A percentile compares a stretch with the other conserved stretches of the same genome.
These are phyloP conservation scores for Enteromius anoplus DNA, from an alignment of 2,797 vertebrate genomes.

Conservation along the genomic window DNA sequence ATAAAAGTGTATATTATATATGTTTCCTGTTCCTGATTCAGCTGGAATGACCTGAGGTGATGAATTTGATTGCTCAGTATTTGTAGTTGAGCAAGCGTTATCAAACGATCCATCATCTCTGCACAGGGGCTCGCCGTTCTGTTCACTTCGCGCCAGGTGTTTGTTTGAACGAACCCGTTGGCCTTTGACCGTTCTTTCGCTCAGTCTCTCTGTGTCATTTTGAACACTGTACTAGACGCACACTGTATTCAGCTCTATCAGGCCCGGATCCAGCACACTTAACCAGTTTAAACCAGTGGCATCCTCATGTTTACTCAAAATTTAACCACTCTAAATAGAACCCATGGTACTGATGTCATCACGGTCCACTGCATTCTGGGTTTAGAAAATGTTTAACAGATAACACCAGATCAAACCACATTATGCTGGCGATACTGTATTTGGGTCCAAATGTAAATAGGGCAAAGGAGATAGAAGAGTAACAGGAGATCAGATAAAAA, in stretches of 20 bases:
- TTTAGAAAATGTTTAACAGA: slow-evolving; percentile 55
- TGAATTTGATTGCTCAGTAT: slow-evolving; percentile 19
- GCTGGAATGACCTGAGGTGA: background rate
- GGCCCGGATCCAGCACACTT: background rate
- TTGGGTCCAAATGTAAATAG: slow-evolving; percentile 24
- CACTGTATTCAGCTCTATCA: slow-evolving; percentile 17
- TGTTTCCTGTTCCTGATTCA: background rate
- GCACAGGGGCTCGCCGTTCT: background rate
- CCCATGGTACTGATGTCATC: slow-evolving; percentile 35
- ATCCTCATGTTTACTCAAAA: slow-evolving; percentile 6
- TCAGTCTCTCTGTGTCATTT: slow-evolving; percentile 8
- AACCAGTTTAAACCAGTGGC: slow-evolving; percentile 11
- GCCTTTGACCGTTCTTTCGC: slow-evolving; percentile 25
- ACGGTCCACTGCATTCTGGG: slow-evolving; percentile 27
- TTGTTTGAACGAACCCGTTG: slow-evolving; percentile 43
- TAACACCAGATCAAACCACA: background rate
- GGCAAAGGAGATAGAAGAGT: slow-evolving; percentile 9
- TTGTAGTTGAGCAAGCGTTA: slow-evolving; percentile 22
- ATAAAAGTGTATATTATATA: no score
- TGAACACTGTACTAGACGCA: slow-evolving; percentile 18
- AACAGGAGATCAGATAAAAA: background rate
- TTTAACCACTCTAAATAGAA: slow-evolving; percentile 32
- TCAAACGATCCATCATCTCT: background rate
- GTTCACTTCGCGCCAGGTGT: slow-evolving; percentile 20
- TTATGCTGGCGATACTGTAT: background rate